A percentile compares a stretch with the other conserved stretches of the same genome.
These are phyloP conservation scores for Heliconius hortense DNA, from an alignment of 2,888 invertebrate genomes.

Conservation along the genomic window DNA sequence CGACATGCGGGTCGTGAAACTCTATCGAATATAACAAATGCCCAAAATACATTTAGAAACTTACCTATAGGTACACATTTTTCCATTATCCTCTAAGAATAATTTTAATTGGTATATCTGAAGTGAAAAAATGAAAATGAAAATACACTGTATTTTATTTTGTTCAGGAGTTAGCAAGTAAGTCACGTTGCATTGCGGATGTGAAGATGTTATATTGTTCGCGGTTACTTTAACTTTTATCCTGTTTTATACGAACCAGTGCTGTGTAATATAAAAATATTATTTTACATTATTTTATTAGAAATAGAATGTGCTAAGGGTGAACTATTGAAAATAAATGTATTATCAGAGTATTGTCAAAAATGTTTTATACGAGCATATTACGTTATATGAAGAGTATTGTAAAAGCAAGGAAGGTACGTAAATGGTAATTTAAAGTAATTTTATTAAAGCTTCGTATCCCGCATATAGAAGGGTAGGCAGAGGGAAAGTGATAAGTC, in stretches of 20 bases:
- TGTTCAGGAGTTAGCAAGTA: conserved; percentile 17
- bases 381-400: neutral
- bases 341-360: neutral
- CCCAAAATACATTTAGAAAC: too few relatives aligned
- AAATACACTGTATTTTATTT: conserved; percentile 9
- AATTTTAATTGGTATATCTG: conserved; percentile 7
- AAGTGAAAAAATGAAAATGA: neutral
- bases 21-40: too few relatives aligned
- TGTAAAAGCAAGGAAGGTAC: neutral
- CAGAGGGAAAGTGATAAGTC: too few relatives aligned
- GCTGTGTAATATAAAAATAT: neutral
- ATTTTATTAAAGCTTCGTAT: too few relatives aligned
- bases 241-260: conserved; percentile 14
- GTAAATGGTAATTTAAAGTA: neutral
- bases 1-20: too few relatives aligned
- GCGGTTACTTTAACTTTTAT: conserved; percentile 18
- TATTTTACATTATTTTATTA: neutral
- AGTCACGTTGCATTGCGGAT: conserved; percentile 30
- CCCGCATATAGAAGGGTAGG: too few relatives aligned
- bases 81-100: neutral
- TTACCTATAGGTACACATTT: neutral
- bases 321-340: neutral
- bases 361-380: neutral
- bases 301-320: neutral
- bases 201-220: conserved; percentile 25